Evolutionary conservation across 1,140 invertebrate species (phyloP).

Genomic region (Cyphomyrmex costatus): DNA sequence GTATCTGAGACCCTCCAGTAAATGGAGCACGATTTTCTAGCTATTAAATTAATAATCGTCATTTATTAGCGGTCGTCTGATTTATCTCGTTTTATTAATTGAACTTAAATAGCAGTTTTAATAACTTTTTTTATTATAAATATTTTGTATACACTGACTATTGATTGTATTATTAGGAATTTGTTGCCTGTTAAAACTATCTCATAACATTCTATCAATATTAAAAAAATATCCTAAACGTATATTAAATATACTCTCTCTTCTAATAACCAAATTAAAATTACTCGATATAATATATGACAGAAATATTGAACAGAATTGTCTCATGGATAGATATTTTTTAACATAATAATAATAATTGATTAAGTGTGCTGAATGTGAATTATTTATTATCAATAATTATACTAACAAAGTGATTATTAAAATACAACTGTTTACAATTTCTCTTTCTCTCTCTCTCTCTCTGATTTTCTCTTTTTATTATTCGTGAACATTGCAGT

Average conservation of each 20-base stretch:
- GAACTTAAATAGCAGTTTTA: neutral
- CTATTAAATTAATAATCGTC: slow-evolving; percentile 20
- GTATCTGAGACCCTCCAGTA: neutral
- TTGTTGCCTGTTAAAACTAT: neutral
- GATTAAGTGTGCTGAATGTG: slow-evolving; percentile 15
- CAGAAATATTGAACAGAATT: neutral
- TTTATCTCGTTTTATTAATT: neutral
- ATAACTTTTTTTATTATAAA: neutral
- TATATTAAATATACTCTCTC: neutral
- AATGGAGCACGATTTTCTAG: slow-evolving; percentile 12
- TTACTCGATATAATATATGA: slow-evolving; percentile 1
- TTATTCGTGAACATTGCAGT: neutral
- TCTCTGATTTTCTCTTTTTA: slow-evolving; percentile 15
- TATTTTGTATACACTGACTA: neutral
- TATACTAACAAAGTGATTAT: slow-evolving; percentile 38
- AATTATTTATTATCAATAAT: slow-evolving; percentile 38
- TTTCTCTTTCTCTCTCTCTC: slow-evolving; percentile 17
- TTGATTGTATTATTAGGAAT: neutral
- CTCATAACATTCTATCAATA: neutral
- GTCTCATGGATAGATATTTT: neutral
- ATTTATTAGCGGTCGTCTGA: neutral
- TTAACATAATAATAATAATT: slow-evolving; percentile 22
- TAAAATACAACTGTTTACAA: slow-evolving; percentile 4
- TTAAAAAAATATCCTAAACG: neutral
- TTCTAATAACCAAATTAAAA: neutral